Conservation (phyloP, 1,140 invertebrate genomes). For the Drosophila obscura region DNA sequence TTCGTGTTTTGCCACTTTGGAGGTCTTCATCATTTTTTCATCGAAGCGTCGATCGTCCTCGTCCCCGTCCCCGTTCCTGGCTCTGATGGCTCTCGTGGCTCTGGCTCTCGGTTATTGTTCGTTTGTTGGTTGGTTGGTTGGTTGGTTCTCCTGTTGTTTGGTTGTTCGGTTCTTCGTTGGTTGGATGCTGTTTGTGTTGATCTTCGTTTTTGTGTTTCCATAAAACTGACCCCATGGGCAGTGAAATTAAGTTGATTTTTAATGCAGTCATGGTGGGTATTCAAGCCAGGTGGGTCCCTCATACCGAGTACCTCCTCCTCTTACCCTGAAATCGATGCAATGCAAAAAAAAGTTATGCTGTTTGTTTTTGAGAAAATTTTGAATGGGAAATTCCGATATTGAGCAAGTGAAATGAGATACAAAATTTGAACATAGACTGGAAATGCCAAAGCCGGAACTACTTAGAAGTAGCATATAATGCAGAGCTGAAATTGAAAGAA, state of each 20-base stretch:
- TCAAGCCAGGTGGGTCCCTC: slow-evolving; percentile 52
- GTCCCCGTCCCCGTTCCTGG: no score
- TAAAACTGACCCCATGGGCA: slow-evolving; percentile 55
- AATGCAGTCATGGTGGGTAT: slow-evolving; percentile 77
- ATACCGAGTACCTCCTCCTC: slow-evolving; percentile 2
- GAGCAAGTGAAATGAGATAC: no score
- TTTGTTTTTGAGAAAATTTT: no score
- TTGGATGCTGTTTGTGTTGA: slow-evolving; percentile 32
- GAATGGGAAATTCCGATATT: no score
- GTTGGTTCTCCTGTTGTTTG: not conserved
- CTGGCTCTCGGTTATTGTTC: slow-evolving; percentile 25
- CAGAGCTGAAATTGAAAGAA: no score
- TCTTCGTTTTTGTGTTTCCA: slow-evolving; percentile 49
- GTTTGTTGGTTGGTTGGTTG: slow-evolving; percentile 15
- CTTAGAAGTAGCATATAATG: no score
- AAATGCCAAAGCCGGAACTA: no score
- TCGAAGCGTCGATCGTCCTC: slow-evolving; percentile 1
- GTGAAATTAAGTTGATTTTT: slow-evolving; percentile 72
- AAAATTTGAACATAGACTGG: no score
- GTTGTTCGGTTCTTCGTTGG: slow-evolving; percentile 24
- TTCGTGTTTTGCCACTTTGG: slow-evolving; percentile 71
- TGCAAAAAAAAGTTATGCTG: no score
- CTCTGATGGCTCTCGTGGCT: not conserved
- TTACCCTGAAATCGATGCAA: no score
- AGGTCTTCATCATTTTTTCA: slow-evolving; percentile 66